These are phyloP conservation scores for Dissostichus mawsoni DNA, from an alignment of 2,113 vertebrate genomes.

Conservation along the genomic window DNA sequence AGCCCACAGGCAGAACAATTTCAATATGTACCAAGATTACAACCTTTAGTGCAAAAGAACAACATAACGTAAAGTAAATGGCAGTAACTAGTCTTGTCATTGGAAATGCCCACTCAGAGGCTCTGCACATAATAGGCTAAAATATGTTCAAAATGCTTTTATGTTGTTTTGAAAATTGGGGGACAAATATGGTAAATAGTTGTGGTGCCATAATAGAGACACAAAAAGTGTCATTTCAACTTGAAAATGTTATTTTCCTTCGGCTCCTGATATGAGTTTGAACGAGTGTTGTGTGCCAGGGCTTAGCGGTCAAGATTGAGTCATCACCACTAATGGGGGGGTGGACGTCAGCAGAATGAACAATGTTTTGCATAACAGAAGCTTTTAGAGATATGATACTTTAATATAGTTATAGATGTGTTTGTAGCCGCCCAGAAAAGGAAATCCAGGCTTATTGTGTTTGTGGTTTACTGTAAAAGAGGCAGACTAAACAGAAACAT, in stretches of 20 bases:
- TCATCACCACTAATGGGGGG: slow-evolving; percentile 21
- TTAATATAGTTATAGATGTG: slow-evolving; percentile 21
- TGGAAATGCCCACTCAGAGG: not conserved
- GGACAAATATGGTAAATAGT: not conserved
- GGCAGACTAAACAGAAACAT: not conserved
- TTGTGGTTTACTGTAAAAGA: slow-evolving; percentile 1
- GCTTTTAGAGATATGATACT: slow-evolving; percentile 40
- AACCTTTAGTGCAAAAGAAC: no score
- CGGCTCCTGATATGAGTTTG: not conserved
- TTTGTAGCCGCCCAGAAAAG: not conserved
- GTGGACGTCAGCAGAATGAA: slow-evolving; percentile 5
- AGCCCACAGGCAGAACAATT: no score
- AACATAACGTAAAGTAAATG: no score
- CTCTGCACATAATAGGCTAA: no score
- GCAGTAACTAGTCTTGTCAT: no score
- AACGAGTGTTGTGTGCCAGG: not conserved
- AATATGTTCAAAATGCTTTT: not conserved
- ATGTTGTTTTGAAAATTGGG: not conserved
- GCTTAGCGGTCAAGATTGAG: not conserved
- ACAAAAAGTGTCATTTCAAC: not conserved
- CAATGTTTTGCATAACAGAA: slow-evolving; percentile 7
- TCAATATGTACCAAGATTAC: no score
- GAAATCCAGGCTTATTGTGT: slow-evolving; percentile 1
- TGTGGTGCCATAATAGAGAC: not conserved
- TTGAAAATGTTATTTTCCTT: not conserved